Evolutionary conservation across 2,797 vertebrate genomes (phyloP), one percentile per base, ranked within the genome.

Genomic region (Acropternis orthonyx): DNA sequence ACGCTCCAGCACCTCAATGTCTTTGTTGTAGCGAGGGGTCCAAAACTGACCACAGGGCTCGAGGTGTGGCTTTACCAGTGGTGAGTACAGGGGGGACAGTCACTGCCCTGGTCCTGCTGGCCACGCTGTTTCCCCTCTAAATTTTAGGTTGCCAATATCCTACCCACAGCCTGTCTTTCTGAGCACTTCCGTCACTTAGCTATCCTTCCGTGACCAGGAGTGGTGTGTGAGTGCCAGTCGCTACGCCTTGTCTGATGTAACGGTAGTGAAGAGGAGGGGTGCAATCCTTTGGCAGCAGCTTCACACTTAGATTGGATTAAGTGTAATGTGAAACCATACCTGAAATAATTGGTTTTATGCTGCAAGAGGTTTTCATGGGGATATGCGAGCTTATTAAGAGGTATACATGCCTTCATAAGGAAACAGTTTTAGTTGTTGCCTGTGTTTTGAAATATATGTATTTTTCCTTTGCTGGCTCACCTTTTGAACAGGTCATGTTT

Each of bases 321-420:
- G 36, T 54, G 82, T 72, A 88, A 94, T 10, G 18, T 91, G 82
- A 95, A 78, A 91, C 89, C 30, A 0, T 83, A 80, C 76, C 85
- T 21, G 1, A 94, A 96, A 93, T 96, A 97, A 97, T 95, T 97
- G 93, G 96, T 83, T 97, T 97, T 97, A 89, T 93, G 84, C 78
- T 95, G 85, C 94, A 92, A 61, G 12, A 71, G 41, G 69, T 92
- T 97, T 97, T 97, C 77, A 73, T 95, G 92, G 87, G 94, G 34
- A 84, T 80, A n/a, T 91, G 66, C 9, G 54, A 71, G 90, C 72
- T 95, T 95, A 63, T 92, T 93, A 94, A 91, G 87, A 63, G 84
- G 59, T 44, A 43, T 52, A 27, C 14, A 5, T 37, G 67, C 63
- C 48, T 83, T 93, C 48, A 34, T 10, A 55, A 85, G 89, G 55